These are phyloP conservation scores for Cossypha caffra DNA, from an alignment of 2,797 vertebrate species.

Conservation along the genomic window DNA sequence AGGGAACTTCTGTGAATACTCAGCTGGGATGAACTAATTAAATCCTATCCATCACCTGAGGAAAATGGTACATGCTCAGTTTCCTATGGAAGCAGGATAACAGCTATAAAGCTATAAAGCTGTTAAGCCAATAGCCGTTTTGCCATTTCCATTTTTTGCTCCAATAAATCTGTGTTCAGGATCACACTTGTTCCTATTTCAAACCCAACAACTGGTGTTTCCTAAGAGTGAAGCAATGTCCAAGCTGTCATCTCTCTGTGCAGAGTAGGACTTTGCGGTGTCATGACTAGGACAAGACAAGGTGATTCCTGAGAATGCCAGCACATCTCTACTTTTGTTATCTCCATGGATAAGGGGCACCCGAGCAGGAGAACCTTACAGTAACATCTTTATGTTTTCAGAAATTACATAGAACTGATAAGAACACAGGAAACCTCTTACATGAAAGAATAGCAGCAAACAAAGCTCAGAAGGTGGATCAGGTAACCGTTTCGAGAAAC, in stretches of 20 bases:
- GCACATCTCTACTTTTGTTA: not conserved
- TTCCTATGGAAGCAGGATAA: not conserved
- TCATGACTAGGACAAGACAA: not conserved
- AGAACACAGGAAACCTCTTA: not conserved
- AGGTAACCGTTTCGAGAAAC: not conserved
- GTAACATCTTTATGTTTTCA: not conserved
- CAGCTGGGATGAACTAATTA: not conserved
- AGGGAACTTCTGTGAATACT: not conserved
- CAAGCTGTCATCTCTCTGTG: not conserved
- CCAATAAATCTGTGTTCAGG: not conserved
- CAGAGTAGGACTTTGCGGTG: fast-evolving
- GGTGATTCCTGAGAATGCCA: not conserved
- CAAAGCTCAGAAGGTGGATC: not conserved
- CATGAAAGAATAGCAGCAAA: not conserved
- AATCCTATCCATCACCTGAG: not conserved
- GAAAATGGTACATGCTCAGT: not conserved
- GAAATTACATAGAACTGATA: not conserved
- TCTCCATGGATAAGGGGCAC: not conserved
- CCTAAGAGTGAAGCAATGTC: not conserved
- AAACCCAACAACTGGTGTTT: not conserved
- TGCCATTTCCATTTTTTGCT: not conserved
- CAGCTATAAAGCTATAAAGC: not conserved
- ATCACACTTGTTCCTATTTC: not conserved
- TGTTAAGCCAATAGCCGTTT: not conserved
- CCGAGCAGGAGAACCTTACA: not conserved